These are phyloP conservation scores for Ophthalmolycus amberensis DNA, from an alignment of 2,113 vertebrate genomes.

Conservation along the genomic window DNA sequence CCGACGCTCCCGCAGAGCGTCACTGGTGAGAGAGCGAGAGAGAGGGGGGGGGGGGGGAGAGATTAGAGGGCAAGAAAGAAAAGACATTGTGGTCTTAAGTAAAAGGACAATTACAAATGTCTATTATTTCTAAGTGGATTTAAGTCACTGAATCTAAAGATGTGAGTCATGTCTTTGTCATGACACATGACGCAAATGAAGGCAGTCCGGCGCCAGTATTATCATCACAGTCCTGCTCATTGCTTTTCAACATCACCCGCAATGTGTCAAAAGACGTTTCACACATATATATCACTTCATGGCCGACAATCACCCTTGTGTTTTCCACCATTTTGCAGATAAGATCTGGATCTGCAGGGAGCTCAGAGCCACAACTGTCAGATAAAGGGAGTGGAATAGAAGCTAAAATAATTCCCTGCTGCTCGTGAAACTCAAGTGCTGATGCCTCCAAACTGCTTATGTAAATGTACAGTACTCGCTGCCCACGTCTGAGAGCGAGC, in stretches of 20 bases:
- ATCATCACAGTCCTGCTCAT: not conserved
- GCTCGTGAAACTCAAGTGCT: not conserved
- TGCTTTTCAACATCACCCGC: not conserved
- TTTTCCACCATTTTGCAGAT: not conserved
- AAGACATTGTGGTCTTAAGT: not conserved
- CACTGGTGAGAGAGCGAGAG: constrained; percentile 86
- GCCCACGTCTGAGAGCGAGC: not conserved
- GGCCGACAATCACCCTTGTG: not conserved
- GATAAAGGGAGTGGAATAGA: not conserved
- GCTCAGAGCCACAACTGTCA: not conserved
- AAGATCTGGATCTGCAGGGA: not conserved
- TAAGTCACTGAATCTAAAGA: not conserved
- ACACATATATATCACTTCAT: not conserved
- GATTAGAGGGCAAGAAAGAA: not conserved
- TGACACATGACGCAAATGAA: not conserved
- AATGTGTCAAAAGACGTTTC: not conserved
- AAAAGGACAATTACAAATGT: not conserved
- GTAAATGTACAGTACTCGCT: constrained; percentile 12
- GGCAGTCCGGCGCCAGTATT: not conserved
- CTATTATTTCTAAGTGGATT: not conserved
- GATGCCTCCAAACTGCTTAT: constrained; percentile 15
- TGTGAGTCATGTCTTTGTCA: not conserved
- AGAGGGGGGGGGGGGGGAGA: no score
- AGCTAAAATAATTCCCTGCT: not conserved
- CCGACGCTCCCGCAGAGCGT: constrained; percentile 94